phyloP scores from a whole-genome alignment of 2,113 vertebrate genomes.

The Pandion haliaetus region DNA sequence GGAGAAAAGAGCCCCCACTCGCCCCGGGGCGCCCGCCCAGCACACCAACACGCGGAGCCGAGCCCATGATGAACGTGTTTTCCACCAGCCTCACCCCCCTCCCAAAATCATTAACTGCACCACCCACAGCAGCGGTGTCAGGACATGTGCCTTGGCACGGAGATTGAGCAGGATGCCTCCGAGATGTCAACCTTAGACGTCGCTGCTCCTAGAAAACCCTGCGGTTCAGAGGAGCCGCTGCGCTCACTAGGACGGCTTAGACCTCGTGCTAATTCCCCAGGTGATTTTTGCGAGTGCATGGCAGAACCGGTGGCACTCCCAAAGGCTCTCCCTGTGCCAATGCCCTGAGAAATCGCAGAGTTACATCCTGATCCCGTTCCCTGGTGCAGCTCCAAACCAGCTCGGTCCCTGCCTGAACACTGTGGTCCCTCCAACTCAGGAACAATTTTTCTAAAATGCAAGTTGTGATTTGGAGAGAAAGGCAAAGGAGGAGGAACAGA shows the following conservation, averaged over 20 bases:
- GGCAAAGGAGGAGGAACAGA: background rate
- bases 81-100: background rate
- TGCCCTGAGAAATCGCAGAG: background rate
- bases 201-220: background rate
- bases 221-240: background rate
- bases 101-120: background rate
- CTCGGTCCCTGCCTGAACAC: background rate
- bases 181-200: background rate
- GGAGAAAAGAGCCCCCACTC: background rate
- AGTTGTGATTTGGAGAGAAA: background rate
- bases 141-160: background rate
- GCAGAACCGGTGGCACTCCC: background rate
- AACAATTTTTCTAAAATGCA: background rate
- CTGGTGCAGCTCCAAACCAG: background rate
- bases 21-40: accelerated
- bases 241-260: background rate
- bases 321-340: background rate
- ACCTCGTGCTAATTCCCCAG: background rate
- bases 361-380: background rate
- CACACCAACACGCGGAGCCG: accelerated
- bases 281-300: background rate
- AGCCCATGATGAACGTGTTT: background rate
- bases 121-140: background rate
- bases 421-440: background rate
- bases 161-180: background rate